A percentile compares a stretch with the other conserved stretches of the same genome.
Conservation (phyloP, 2,797 vertebrate genomes). For the Serranus cabrilla region DNA sequence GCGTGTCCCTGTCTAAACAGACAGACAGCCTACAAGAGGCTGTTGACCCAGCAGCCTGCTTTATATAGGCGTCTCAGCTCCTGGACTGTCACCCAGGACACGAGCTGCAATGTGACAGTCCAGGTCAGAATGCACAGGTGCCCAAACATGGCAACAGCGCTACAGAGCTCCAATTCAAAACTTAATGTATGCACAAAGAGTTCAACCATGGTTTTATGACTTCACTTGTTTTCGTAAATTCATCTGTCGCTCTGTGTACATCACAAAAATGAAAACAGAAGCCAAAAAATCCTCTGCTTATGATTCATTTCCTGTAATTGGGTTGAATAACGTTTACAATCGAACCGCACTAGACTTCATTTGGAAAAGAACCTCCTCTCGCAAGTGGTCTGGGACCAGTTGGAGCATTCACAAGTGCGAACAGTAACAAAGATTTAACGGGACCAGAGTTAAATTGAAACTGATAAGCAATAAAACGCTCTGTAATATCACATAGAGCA, state of each 20-base stretch:
- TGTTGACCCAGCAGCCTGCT: slow-evolving; percentile 73
- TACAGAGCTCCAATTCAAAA: slow-evolving; percentile 30
- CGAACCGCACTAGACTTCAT: no score
- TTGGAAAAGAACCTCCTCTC: no score
- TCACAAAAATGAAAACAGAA: no score
- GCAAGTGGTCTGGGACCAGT: no score
- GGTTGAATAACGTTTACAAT: no score
- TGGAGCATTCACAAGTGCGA: no score
- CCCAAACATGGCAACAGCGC: slow-evolving; percentile 66
- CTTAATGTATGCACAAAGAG: slow-evolving; percentile 26
- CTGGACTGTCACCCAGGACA: slow-evolving; percentile 70
- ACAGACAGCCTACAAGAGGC: slow-evolving; percentile 65
- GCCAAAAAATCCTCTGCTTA: no score
- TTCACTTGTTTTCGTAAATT: slow-evolving; percentile 1
- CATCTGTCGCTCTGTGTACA: no score
- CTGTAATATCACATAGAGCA: not conserved
- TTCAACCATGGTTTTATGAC: slow-evolving; percentile 24
- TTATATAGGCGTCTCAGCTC: slow-evolving; percentile 45
- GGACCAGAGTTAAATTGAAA: no score
- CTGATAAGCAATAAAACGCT: not conserved
- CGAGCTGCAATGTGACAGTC: slow-evolving; percentile 39
- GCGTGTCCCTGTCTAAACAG: slow-evolving; percentile 62
- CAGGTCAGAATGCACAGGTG: slow-evolving; percentile 75
- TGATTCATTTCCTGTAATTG: no score
- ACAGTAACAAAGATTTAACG: no score